Base-by-base conservation (phyloP, 2,113 vertebrate species). In the Chaetura pelagica region DNA sequence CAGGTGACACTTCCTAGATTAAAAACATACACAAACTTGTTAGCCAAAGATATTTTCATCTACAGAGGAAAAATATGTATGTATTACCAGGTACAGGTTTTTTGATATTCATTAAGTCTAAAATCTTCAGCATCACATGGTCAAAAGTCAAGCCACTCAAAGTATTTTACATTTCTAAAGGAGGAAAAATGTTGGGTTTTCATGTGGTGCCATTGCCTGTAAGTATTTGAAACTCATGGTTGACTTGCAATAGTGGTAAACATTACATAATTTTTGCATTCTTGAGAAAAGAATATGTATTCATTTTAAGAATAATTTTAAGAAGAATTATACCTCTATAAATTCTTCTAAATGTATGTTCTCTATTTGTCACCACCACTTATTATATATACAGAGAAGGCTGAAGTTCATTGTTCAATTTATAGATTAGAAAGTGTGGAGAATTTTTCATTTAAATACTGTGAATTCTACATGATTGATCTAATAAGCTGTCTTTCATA, bases 381-480 rank as follows among this genome's bases (percentile, higher is more conserved):
- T 94, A 68, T 79, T 87, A 80, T 19, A 49, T 58, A 66, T 17
- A 10, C 15, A 71, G 61, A 81, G 4, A 90, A 95, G 5, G 17
- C 66, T 89, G 87, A 95, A 95, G 58, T 83, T 92, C 46, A 51
- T 69, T 86, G 15, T 79, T 82, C 90, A 96, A 95, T 89, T 97
- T 97, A 91, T 6, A 72, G 14, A 61, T 48, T 87, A 62, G 35
- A 87, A 93, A 12, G 26, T 84, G 19, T 88, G 42, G 74, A 92
- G 23, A 67, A 83, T 68, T 89, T 94, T 85, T 97, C 29, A 80
- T 94, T 97, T 93, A 87, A 94, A 94, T 92, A 83, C 13, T 64
- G 9, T 93, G 59, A 97, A 87, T 94, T 96, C n/a, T 92, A 73
- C 79, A 94, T 83, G 55, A 83, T 49, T 85, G 42, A 71, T 93